These are phyloP conservation scores for Teleogryllus oceanicus DNA, from an alignment of 2,888 invertebrate genomes.

Conservation along the genomic window DNA sequence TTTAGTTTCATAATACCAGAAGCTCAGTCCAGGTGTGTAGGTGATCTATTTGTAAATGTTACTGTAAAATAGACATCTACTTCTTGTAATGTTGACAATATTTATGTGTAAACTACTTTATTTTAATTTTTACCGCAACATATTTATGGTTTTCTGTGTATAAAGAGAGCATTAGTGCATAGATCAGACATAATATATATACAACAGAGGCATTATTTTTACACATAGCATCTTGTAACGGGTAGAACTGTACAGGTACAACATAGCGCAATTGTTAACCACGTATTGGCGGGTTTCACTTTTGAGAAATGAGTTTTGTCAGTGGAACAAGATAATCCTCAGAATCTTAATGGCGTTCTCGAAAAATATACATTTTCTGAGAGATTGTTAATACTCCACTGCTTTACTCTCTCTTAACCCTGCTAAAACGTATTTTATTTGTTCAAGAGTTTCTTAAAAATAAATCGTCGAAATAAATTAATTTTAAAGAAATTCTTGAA, in stretches of 20 bases:
- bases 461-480: background rate
- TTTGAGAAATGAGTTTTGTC: background rate
- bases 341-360: background rate
- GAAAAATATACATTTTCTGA: background rate
- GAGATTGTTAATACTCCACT: background rate
- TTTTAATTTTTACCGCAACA: background rate
- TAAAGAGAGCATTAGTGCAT: background rate
- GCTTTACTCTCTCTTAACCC: background rate
- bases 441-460: constrained; percentile 7
- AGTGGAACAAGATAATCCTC: background rate
- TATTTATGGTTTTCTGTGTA: constrained; percentile 11
- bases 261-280: background rate
- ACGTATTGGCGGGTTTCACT: background rate
- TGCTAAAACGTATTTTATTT: background rate
- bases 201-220: constrained; percentile 18
- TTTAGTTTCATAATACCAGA: background rate
- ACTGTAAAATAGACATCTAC: background rate
- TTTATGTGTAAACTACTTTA: background rate
- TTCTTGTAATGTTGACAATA: constrained; percentile 9
- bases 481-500: constrained; percentile 18
- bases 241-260: background rate
- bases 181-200: constrained; percentile 9
- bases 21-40: background rate
- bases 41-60: background rate
- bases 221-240: constrained; percentile 1